Evolutionary conservation across 2,113 vertebrate species (phyloP).

Genomic region (Telmatochromis sp.): DNA sequence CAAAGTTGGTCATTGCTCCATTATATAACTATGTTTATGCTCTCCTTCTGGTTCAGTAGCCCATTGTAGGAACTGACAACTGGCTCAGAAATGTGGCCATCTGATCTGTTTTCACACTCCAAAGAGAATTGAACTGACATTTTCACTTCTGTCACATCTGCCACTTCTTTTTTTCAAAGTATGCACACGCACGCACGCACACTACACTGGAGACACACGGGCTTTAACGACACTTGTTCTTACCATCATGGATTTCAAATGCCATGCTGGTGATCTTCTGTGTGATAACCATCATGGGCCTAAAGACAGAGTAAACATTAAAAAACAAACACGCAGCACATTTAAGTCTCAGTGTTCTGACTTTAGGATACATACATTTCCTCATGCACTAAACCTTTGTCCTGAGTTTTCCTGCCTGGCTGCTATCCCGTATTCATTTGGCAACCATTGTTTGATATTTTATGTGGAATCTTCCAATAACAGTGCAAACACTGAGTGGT

Average conservation of each 20-base stretch:
- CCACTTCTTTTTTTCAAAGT: not conserved
- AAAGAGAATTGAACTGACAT: not conserved
- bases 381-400: not conserved
- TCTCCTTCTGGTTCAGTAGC: constrained; percentile 23
- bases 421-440: not conserved
- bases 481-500: not conserved
- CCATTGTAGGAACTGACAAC: not conserved
- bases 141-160: constrained; percentile 2
- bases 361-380: not conserved
- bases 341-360: not conserved
- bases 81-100: not conserved
- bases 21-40: constrained; percentile 38
- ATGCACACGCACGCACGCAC: not conserved
- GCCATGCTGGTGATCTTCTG: constrained; percentile 99
- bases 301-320: constrained; percentile 41
- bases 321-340: not conserved
- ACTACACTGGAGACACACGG: not conserved
- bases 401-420: not conserved
- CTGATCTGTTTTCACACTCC: not conserved
- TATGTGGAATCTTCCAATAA: not conserved
- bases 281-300: constrained; percentile 99
- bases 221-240: constrained; percentile 20
- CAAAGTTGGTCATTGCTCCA: not conserved
- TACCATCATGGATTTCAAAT: constrained; percentile 96
- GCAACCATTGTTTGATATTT: not conserved